Percentiles rank a stretch among this genome's conserved stretches.
phyloP scores from a whole-genome alignment of 1,140 invertebrate species.

The Coboldia fuscipes region DNA sequence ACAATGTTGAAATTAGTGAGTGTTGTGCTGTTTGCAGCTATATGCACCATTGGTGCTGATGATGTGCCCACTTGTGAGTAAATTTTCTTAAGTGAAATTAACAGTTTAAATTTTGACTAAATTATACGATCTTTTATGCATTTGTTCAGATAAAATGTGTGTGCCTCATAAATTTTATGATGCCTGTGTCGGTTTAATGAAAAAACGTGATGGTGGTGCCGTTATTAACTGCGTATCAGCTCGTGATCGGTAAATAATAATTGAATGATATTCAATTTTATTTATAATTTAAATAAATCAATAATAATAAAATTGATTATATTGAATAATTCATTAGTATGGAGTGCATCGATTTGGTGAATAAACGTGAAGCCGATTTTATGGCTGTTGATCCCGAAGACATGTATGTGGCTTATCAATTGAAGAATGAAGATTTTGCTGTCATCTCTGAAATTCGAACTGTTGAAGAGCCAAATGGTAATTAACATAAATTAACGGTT shows the following conservation, averaged over 20 bases:
- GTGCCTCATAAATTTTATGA: conserved; percentile 36
- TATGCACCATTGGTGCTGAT: no score
- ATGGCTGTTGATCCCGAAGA: conserved; percentile 44
- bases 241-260: conserved; percentile 31
- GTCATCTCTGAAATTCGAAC: conserved; percentile 48
- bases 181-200: conserved; percentile 38
- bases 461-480: conserved; percentile 34
- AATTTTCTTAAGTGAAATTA: no score
- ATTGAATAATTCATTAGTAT: conserved; percentile 22
- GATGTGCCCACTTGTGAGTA: no score
- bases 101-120: no score
- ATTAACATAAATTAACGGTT: conserved; percentile 7
- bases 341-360: conserved; percentile 52
- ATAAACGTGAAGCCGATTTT: conserved; percentile 53
- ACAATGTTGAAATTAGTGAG: no score
- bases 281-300: background rate
- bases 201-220: conserved; percentile 35
- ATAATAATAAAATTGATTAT: background rate
- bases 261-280: background rate
- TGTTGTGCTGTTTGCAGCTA: no score
- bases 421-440: conserved; percentile 34
- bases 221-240: conserved; percentile 39
- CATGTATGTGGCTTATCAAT: conserved; percentile 56
- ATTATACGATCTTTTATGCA: no score
- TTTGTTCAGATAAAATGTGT: conserved; percentile 39